A percentile compares a stretch with the other conserved stretches of the same genome.
These are phyloP conservation scores for Stichodactyla mertensii DNA, from an alignment of 64 coral and sea anemone genomes.

Conservation along the genomic window DNA sequence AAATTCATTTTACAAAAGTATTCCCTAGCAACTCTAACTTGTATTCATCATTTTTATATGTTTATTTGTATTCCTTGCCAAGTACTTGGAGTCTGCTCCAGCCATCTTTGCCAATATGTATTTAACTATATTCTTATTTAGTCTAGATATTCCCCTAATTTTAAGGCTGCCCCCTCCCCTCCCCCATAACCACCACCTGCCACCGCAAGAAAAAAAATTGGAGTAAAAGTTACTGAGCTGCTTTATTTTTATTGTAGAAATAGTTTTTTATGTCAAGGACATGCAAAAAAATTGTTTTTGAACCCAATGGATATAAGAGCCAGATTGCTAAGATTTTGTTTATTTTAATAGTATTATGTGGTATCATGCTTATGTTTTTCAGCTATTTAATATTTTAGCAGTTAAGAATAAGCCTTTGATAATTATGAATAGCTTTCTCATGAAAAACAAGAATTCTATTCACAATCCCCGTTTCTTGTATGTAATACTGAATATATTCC, in stretches of 20 bases:
- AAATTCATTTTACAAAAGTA: not conserved
- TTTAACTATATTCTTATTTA: too few relatives aligned
- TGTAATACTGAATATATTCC: too few relatives aligned
- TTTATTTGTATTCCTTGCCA: not conserved
- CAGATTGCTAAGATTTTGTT: not conserved
- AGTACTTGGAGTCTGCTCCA: not conserved
- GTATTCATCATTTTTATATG: not conserved
- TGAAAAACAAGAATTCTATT: not conserved
- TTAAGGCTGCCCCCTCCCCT: too few relatives aligned
- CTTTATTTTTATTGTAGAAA: too few relatives aligned
- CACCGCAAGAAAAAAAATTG: too few relatives aligned
- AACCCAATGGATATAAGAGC: not conserved
- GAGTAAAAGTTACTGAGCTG: too few relatives aligned
- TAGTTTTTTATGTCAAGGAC: too few relatives aligned
- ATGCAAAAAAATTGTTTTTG: too few relatives aligned
- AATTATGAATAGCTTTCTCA: not conserved
- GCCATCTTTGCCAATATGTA: not conserved
- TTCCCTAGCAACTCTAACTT: not conserved
- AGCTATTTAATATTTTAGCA: not conserved
- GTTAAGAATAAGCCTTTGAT: not conserved
- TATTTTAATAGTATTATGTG: not conserved
- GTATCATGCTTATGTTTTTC: not conserved
- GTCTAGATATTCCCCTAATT: too few relatives aligned
- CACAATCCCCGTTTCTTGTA: too few relatives aligned
- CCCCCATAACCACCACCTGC: too few relatives aligned